Base-by-base conservation (phyloP, 2,888 invertebrate species). In the Sesamia inferens region DNA sequence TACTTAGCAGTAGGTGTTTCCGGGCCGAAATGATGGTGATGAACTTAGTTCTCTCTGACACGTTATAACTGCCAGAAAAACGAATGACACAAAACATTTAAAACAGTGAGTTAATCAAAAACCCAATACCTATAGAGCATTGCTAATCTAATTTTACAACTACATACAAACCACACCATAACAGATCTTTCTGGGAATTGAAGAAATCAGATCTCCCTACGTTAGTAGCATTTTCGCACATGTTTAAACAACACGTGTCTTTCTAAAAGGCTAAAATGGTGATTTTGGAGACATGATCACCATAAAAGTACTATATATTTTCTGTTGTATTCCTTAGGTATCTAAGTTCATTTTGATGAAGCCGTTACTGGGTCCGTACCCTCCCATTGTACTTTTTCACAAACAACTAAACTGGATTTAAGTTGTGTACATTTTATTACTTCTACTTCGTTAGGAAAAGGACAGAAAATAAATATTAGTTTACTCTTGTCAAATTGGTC, bases 141-240 rank as follows among this genome's bases (percentile, higher is more conserved):
- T 48, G 61, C 74, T 65, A 70, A 81, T 76, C 68, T 68, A 80
- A 74, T 80, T 74, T 68, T 44, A 71, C 64, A 31, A 31, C 31
- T 31, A 71, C 67, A 31, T 62, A 58, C 58, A 24, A 63, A 58
- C 65, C 72, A 57, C 61, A 47, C 58, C 62, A 59, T 74, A 63
- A 69, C 66, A 54, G 71, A 62, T 73, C 7, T 65, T 83, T 75
- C 83, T 44, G 58, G 58, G 78, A 83, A 75, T 48, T 42, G 51
- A 65, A 71, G 81, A 71, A 78, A 79, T 74, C 71, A 69, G 82
- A 84, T 76, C 64, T 55, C 11, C n/a, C 64, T 73, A 82, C 76
- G 75, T 66, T 63, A 39, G 51, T 55, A 74, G 72, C 71, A 76
- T 71, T 74, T 76, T 78, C 69, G 79, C 76, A 75, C 75, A 82